Evolutionary conservation across 2,797 vertebrate species (phyloP), one percentile per base, ranked within the genome.

Genomic region (Argya squamiceps): DNA sequence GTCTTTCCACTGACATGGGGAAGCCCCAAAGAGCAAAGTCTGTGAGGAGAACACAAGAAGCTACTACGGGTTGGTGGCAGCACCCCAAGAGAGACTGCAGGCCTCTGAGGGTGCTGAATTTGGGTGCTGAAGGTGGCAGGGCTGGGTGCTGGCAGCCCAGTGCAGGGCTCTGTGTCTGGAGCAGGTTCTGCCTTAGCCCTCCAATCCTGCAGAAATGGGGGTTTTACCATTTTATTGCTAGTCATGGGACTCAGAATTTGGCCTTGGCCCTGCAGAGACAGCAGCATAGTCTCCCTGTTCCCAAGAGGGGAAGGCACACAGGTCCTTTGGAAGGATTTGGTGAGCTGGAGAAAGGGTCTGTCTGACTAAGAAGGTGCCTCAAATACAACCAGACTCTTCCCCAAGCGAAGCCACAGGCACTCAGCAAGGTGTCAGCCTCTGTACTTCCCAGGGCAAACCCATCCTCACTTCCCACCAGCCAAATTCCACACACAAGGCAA

Each of bases 281-380:
- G 75, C 43, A 75, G 26, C 17, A 46, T 0, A 49, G 20, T 2
- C 2, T 15, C 13, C 13, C 16, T 9, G 11, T 3, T 49, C 20
- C 43, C 2, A 0, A 15, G 22, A 55, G 1, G 6, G 5, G 13
- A 74, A n/a, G 15, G 43, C 1, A 1, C 16, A 44, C 14, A 18
- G 21, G n/a, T 41, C 36, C 65, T 74, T 24, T 21, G 36, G n/a
- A 16, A 75, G 36, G 55, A 37, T 29, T n/a, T 14, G 1, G 16
- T 4, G 15, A 81, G 53, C 3, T 36, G 49, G 8, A 44, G 34
- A 60, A 71, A 6, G 17, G 26, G 32, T 81, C 56, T 41, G 23
- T 58, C 44, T 27, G 20, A 52, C 30, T 12, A 47, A 70, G 9
- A 46, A 65, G 20, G 17, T 12, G 30, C 46, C 67, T 65, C 17